A percentile compares a stretch with the other conserved stretches of the same genome.
Conservation (phyloP, 2,797 vertebrate genomes). For the Momotus momota region DNA sequence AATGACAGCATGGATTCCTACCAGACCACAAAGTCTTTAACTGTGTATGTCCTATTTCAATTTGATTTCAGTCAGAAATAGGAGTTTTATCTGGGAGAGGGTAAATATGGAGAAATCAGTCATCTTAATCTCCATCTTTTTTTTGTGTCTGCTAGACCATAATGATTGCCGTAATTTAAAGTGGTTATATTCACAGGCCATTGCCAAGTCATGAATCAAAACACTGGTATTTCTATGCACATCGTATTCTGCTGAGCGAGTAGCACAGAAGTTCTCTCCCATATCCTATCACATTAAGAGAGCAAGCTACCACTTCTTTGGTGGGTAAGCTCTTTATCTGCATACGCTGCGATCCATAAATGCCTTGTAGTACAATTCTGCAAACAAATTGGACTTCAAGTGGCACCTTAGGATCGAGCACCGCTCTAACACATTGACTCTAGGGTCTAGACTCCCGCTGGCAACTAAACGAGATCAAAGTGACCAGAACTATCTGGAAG, state of each 20-base stretch:
- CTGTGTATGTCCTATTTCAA: not conserved
- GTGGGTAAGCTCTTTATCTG: not conserved
- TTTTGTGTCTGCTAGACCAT: not conserved
- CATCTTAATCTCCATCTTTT: not conserved
- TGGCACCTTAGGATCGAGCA: not conserved
- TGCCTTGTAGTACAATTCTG: not conserved
- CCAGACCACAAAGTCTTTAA: not conserved
- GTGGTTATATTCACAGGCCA: not conserved
- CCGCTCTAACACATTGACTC: not conserved
- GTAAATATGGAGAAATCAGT: not conserved
- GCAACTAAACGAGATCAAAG: not conserved
- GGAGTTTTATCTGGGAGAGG: not conserved
- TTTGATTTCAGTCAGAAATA: not conserved
- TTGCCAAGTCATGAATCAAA: not conserved
- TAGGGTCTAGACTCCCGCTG: not conserved
- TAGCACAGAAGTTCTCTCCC: not conserved
- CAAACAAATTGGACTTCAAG: not conserved
- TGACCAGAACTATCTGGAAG: not conserved
- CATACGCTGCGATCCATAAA: not conserved
- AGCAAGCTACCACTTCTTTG: not conserved
- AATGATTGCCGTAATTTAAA: not conserved
- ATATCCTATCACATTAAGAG: not conserved
- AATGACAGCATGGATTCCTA: not conserved
- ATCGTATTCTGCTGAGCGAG: fast-evolving
- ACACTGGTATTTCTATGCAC: not conserved